phyloP scores from a whole-genome alignment of 2,113 vertebrate genomes.

The Glareola pratincola region DNA sequence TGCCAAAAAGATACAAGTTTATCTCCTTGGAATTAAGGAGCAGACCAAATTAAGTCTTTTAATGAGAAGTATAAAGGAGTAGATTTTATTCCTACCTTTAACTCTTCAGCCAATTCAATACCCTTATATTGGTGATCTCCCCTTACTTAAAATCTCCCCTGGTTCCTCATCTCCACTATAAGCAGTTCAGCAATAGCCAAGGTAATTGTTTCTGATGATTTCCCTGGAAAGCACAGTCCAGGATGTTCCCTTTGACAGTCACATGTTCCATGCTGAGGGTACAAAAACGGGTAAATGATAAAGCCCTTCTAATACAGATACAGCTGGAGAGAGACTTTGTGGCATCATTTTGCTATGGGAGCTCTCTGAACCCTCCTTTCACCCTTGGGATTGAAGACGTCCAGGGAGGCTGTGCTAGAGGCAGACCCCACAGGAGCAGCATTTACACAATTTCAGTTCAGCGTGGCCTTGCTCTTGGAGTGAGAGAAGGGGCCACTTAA shows the following conservation, averaged over 20 bases:
- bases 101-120: neutral
- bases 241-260: neutral
- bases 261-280: neutral
- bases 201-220: too few relatives aligned
- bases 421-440: neutral
- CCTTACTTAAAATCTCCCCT: neutral
- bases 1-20: neutral
- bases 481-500: neutral
- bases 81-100: neutral
- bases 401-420: neutral
- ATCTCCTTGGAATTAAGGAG: neutral
- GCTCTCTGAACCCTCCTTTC: neutral
- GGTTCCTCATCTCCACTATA: neutral
- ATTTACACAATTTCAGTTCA: neutral
- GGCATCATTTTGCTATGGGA: neutral
- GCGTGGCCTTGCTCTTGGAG: neutral
- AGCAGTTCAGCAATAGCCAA: neutral
- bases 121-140: rapidly evolving
- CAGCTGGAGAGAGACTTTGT: neutral
- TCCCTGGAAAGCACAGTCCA: neutral
- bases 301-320: neutral
- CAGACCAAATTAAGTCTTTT: neutral
- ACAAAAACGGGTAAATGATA: neutral
- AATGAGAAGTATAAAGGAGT: neutral
- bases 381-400: neutral